Conservation (phyloP, 1,140 invertebrate species). For the Colletes latitarsis region DNA sequence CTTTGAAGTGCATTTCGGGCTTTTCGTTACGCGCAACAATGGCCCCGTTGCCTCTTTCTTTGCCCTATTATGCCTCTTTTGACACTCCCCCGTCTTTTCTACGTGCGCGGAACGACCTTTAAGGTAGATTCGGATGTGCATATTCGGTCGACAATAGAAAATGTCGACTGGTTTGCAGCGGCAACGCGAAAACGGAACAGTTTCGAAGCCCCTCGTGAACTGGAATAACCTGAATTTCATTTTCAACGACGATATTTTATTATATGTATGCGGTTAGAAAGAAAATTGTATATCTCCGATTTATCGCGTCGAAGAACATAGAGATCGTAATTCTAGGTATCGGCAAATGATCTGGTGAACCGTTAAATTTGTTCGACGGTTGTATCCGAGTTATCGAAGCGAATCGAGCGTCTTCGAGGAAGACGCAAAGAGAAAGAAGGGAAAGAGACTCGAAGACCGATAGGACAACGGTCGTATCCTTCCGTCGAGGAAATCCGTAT, state of each 20-base stretch:
- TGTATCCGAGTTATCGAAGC: neutral
- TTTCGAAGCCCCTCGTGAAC: neutral
- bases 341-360: neutral
- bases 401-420: neutral
- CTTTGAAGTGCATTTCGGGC: slow-evolving; percentile 35
- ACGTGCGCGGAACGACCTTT: neutral
- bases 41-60: slow-evolving; percentile 20
- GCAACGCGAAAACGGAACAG: neutral
- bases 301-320: no score
- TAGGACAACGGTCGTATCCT: no score
- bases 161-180: neutral
- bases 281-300: no score
- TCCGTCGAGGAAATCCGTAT: neutral
- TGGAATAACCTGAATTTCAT: neutral
- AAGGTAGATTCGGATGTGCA: slow-evolving; percentile 5
- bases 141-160: neutral
- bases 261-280: no score
- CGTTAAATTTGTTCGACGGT: neutral
- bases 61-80: slow-evolving; percentile 19
- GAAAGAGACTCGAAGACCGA: no score
- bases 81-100: slow-evolving; percentile 5
- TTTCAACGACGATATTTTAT: no score
- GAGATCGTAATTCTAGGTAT: no score
- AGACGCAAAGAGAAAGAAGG: neutral
- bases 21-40: slow-evolving; percentile 40